Conservation (phyloP, 2,888 invertebrate genomes). For the Mayetiola destructor region DNA sequence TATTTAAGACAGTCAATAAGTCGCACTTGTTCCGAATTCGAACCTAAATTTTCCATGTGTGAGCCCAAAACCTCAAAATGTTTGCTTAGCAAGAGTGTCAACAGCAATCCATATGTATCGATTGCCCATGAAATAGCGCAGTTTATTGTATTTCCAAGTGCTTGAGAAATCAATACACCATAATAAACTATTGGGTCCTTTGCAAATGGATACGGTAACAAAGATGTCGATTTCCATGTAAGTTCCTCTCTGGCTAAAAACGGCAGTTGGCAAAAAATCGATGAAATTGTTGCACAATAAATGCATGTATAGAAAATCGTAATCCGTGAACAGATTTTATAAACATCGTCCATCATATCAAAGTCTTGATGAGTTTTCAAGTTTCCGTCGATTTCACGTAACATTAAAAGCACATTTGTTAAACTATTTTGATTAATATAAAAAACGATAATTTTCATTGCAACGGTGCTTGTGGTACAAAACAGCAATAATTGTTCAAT, state of each 20-base stretch:
- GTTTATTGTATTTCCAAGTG: not conserved
- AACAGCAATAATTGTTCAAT: not conserved
- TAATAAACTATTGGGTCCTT: not conserved
- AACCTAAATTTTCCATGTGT: not conserved
- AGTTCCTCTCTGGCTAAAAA: not conserved
- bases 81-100: not conserved
- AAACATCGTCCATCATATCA: not conserved
- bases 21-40: not conserved
- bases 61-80: not conserved
- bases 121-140: not conserved
- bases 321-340: not conserved
- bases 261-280: not conserved
- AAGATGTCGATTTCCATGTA: not conserved
- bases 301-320: not conserved
- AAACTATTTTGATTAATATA: not conserved
- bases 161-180: not conserved
- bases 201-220: not conserved
- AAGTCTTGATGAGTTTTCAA: not conserved
- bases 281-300: not conserved
- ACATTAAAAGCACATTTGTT: not conserved
- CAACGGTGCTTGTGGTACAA: not conserved
- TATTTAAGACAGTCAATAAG: not conserved
- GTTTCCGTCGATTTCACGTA: not conserved
- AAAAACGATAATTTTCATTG: not conserved
- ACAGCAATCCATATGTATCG: not conserved